Evolutionary conservation across 1,140 invertebrate species (phyloP).

Genomic region (Lethrus apterus): DNA sequence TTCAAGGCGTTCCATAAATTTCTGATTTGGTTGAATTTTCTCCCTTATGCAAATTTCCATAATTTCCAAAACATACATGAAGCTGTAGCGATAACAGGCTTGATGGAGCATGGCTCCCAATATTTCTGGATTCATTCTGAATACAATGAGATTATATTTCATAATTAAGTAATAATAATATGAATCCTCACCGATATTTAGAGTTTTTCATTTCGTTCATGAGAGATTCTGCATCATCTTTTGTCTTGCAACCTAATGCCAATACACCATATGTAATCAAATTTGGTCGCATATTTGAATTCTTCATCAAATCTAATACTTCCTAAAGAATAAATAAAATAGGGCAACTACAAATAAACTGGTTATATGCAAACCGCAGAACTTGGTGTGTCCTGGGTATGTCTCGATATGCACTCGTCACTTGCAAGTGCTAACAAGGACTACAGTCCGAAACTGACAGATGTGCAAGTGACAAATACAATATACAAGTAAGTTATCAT

Average conservation of each 20-base stretch:
- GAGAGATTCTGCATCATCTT: slow-evolving; percentile 52
- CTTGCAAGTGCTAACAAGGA: too few relatives aligned
- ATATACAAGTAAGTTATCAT: not conserved
- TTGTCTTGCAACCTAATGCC: slow-evolving; percentile 64
- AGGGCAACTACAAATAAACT: too few relatives aligned
- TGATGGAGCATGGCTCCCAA: slow-evolving; percentile 59
- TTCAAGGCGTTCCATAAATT: slow-evolving; percentile 50
- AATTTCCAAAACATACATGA: slow-evolving; percentile 58
- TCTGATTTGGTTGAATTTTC: slow-evolving; percentile 50
- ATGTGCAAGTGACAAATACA: too few relatives aligned
- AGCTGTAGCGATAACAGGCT: slow-evolving; percentile 50
- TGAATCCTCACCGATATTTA: slow-evolving; percentile 50
- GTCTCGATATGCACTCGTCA: too few relatives aligned
- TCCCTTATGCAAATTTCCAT: slow-evolving; percentile 56
- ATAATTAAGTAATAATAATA: not conserved
- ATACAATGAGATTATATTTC: not conserved
- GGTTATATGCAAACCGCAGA: too few relatives aligned
- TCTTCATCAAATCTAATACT: slow-evolving; percentile 56
- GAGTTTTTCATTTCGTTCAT: slow-evolving; percentile 60
- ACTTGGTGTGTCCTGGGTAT: too few relatives aligned
- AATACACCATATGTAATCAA: slow-evolving; percentile 79
- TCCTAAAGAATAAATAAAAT: too few relatives aligned
- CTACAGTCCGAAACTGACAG: slow-evolving; percentile 22
- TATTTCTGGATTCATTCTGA: slow-evolving; percentile 62
- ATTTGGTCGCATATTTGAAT: slow-evolving; percentile 55